Evolutionary conservation across 1,140 invertebrate species (phyloP), one percentile per base, ranked within the genome.

Genomic region (Melitaea cinxia): DNA sequence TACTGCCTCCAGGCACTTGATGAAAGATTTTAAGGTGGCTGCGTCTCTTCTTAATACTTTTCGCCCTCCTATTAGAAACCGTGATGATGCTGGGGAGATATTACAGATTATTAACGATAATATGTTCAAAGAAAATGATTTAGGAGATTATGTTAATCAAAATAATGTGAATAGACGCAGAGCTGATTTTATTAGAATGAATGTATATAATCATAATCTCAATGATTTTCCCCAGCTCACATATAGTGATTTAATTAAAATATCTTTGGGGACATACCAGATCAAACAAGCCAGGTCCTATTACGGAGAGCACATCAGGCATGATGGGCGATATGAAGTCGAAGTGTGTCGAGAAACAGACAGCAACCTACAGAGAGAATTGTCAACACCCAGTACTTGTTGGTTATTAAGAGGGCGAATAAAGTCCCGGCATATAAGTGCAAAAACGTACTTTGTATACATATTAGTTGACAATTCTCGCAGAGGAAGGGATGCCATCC

Each of bases 1-100:
- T 49, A 49, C 19, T 23, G 61, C 69, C 7, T 64, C 39, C 47
- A 72, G 65, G 64, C 50, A 37, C 68, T 72, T 72, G 58, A 64
- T 72, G 61, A 65, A 50, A 53, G 68, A 70, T 70, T 65, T 68
- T 67, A 24, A 50, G 47, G 47, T 39, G 37, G 37, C 37, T 39
- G 37, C 37, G n/a, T 39, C 37, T 39, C 37, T 39, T 15, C 17
- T 39, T 26, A 50, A 50, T 14, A 14, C 21, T 23, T 50, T 50
- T 50, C 23, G 28, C 47, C 23, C 47, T 26, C 47, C 47, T 14
- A 57, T 57, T 65, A 58, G 60, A 21, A 61, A 65, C 59, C 52
- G 62, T 61, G 47, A 45, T 45, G 57, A 65, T 39, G 37, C 37
- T 39, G 37, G 37, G 37, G 37, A 39, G 14, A 39, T 39, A 15